These are phyloP conservation scores for Picus viridis DNA, from an alignment of 2,797 vertebrate species.

Conservation along the genomic window DNA sequence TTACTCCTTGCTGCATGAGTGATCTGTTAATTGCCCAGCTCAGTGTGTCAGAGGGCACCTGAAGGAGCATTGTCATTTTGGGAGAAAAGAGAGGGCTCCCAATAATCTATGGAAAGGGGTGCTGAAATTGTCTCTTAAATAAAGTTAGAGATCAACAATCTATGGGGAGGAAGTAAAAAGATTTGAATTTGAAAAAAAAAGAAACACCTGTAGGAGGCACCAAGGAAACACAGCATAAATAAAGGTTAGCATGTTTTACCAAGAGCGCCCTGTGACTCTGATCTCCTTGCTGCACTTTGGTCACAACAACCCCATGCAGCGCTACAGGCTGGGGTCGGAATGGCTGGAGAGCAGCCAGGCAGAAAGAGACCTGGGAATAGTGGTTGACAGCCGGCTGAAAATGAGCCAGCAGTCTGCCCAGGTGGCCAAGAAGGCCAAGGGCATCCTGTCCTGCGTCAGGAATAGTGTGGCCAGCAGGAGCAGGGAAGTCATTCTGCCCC, in stretches of 20 bases:
- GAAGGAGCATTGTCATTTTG: not conserved
- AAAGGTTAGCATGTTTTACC: not conserved
- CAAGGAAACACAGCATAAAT: not conserved
- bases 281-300: not conserved
- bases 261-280: not conserved
- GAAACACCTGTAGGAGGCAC: slow-evolving; percentile 21
- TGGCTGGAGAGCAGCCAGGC: too few species aligned
- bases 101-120: not conserved
- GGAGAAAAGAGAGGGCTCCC: not conserved
- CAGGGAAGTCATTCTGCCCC: too few species aligned
- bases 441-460: too few species aligned
- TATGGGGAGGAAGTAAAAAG: not conserved
- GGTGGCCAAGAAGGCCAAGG: too few species aligned
- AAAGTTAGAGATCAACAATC: not conserved
- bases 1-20: not conserved
- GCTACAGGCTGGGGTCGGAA: too few species aligned
- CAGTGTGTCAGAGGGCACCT: not conserved
- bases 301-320: too few species aligned
- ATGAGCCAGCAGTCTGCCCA: too few species aligned
- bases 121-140: not conserved
- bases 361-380: too few species aligned
- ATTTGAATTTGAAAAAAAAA: not conserved
- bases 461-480: too few species aligned
- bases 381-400: too few species aligned
- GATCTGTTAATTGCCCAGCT: not conserved